Evolutionary conservation across 1,140 invertebrate genomes (phyloP).

Genomic region (Neodiprion fabricii): DNA sequence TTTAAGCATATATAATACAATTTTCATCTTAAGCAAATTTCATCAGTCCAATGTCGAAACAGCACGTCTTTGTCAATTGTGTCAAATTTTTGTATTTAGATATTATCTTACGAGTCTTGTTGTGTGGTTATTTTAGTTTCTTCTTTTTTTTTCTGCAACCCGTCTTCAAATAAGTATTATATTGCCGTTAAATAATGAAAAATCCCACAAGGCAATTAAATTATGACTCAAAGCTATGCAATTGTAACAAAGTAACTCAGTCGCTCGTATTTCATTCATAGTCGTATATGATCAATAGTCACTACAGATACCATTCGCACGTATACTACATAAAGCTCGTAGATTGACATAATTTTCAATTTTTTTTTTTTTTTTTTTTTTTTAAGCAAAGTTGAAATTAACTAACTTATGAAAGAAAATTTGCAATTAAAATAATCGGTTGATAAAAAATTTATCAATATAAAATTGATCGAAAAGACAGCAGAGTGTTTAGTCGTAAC

Average conservation of each 20-base stretch:
- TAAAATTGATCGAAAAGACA: no score
- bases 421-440: no score
- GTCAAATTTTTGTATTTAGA: constrained; percentile 30
- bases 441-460: no score
- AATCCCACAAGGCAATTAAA: constrained; percentile 28
- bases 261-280: constrained; percentile 21
- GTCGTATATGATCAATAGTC: no score
- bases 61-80: not conserved
- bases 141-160: constrained; percentile 25
- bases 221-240: constrained; percentile 29
- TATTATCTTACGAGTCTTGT: constrained; percentile 15
- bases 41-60: not conserved
- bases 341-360: not conserved
- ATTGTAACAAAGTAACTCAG: constrained; percentile 25
- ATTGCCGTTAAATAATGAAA: constrained; percentile 28
- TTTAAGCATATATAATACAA: constrained; percentile 1
- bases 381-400: constrained; percentile 21
- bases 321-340: no score
- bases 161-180: constrained; percentile 30
- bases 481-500: no score
- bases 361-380: constrained; percentile 17
- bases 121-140: constrained; percentile 12
- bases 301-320: no score
- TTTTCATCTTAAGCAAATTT: constrained; percentile 3
- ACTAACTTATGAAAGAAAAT: no score